Conservation (phyloP, 2,888 invertebrate genomes). For the Campoplex nolae region DNA sequence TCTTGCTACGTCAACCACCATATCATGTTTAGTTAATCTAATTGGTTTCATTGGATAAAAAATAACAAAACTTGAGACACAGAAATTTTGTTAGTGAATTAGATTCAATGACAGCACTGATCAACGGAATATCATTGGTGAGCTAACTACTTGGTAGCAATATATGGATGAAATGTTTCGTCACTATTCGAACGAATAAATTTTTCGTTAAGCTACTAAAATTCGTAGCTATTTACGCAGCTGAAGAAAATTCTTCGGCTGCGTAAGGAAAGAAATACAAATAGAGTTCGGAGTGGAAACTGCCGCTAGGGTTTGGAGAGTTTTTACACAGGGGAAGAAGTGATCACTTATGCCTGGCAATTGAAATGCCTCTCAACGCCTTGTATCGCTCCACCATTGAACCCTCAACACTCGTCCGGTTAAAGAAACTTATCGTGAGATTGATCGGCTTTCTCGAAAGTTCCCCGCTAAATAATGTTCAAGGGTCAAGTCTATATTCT, state of each 20-base stretch:
- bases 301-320: conserved; percentile 25
- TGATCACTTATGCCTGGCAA: conserved; percentile 39
- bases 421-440: not conserved
- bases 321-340: not conserved
- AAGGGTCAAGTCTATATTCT: not conserved
- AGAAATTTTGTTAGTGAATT: too few relatives aligned
- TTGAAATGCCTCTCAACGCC: conserved; percentile 15
- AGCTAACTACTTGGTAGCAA: too few relatives aligned
- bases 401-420: not conserved
- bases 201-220: too few relatives aligned
- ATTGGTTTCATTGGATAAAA: too few relatives aligned
- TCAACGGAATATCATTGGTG: too few relatives aligned
- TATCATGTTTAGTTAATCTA: too few relatives aligned
- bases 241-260: not conserved
- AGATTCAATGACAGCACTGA: too few relatives aligned
- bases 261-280: too few relatives aligned
- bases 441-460: not conserved
- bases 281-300: not conserved
- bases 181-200: too few relatives aligned
- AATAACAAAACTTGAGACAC: too few relatives aligned
- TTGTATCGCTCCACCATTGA: not conserved
- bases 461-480: not conserved
- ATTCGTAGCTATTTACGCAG: not conserved
- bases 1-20: too few relatives aligned
- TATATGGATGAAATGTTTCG: too few relatives aligned